Conservation (phyloP, 1,140 invertebrate genomes). For the Drosophila santomea region DNA sequence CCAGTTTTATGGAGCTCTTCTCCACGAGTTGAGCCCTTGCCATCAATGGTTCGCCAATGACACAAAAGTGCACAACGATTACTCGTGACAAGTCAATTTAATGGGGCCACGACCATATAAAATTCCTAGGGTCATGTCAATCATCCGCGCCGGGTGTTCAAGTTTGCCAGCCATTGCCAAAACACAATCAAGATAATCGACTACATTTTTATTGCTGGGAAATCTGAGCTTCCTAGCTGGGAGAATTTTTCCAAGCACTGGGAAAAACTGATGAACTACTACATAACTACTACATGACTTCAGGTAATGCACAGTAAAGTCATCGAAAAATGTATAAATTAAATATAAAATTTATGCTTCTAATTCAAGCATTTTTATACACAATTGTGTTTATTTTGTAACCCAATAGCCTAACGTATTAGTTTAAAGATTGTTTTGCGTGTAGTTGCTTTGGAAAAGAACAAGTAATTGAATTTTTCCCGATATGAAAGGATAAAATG, state of each 20-base stretch:
- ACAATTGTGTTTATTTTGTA: too few relatives aligned
- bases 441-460: neutral
- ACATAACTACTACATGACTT: too few relatives aligned
- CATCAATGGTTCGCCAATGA: constrained; percentile 48
- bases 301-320: too few relatives aligned
- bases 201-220: constrained; percentile 23
- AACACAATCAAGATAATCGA: constrained; percentile 39
- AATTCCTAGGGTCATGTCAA: constrained; percentile 40
- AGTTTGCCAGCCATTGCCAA: constrained; percentile 33
- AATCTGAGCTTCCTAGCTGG: neutral
- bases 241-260: neutral
- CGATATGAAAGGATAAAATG: neutral
- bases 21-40: constrained; percentile 16
- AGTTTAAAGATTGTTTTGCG: neutral
- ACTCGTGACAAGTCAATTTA: constrained; percentile 63
- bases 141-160: constrained; percentile 32
- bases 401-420: too few relatives aligned
- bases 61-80: constrained; percentile 58
- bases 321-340: too few relatives aligned
- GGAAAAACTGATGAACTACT: too few relatives aligned
- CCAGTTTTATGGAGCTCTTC: constrained; percentile 44
- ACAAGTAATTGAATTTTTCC: constrained; percentile 2
- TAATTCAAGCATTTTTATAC: too few relatives aligned
- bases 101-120: constrained; percentile 47
- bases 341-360: too few relatives aligned